Evolutionary conservation across 1,140 invertebrate genomes (phyloP), one percentile per base, ranked within the genome.

Genomic region (Acyrthosiphon pisum): DNA sequence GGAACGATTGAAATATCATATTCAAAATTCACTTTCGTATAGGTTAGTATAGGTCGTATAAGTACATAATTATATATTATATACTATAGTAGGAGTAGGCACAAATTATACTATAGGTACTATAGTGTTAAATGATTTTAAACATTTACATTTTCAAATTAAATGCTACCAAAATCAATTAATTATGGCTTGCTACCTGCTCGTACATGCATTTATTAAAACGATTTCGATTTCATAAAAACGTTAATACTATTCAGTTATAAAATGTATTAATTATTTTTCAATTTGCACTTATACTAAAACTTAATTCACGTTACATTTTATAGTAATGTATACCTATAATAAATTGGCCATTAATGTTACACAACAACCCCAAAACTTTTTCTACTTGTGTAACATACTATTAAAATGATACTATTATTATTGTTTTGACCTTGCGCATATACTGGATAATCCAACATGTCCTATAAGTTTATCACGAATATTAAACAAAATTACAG

Each of bases 391-490:
- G 23, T 56, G 50, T 35, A 89, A 89, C 35, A 89, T 35, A 44
- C 22, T 56, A 89, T 53, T 6, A 37, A n/a, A n/a, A 41, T 44
- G 11, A 41, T 84, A 84, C 4, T 4, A 88, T 35, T 50, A 53
- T 35, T 35, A 89, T 56, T 37, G 22, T 89, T 56, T 37, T 35
- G 87, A 89, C 50, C 35, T 37, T 89, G 35, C 26, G 26, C 22
- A 18, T 35, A 20, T 37, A 37, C 35, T 37, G 14, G 35, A 76
- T 76, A 76, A n/a, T 56, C 46, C 26, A 6, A 50, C 87, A 8
- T 56, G 9, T 56, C 50, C 37, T 68, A 68, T 44, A 26, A 30
- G 41, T 88, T 90, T 23, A 90, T 90, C 89, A 90, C 53, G 89
- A 90, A 35, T 68, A n/a, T 68, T n/a, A n/a, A 68, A 44, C 11